Base-by-base conservation (phyloP, 2,113 vertebrate genomes). In the Proterorhinus semilunaris region DNA sequence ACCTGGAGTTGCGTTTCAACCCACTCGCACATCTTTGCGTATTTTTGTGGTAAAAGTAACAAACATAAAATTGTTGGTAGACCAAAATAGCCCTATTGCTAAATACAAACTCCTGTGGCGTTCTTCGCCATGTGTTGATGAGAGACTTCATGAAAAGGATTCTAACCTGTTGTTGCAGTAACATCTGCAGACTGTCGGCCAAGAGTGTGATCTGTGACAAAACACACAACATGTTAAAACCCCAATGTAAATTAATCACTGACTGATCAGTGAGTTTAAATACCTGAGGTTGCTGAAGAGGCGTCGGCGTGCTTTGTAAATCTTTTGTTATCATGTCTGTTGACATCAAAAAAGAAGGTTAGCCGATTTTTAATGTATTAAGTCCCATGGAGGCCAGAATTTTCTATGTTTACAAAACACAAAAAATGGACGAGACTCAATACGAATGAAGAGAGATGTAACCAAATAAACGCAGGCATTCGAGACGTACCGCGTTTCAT, bases 211-310 rank as follows among this genome's bases (percentile, higher is more conserved):
- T 75, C 89, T 91, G 66, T 5, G 42, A 16, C 68, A n/a, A 62
- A 67, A 21, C 71, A 0, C 72, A 3, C 21, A 54, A 46, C 27
- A 47, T 17, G 10, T 66, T 21, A 10, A 63, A 10, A 48, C 9
- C 6, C 10, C 21, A n/a, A 47, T 4, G n/a, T 46, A 65, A 21
- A 27, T 13, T 11, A 45, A 8, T 55, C 53, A 15, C 9, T 21
- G 7, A 7, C 9, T 5, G 8, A 4, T 61, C 27, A n/a, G 0
- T 27, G 44, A 17, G 13, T 57, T 2, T 51, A 0, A 36, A n/a
- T 89, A 95, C 94, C 94, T 94, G 93, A 68, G 83, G 7, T 36
- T 36, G 27, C 1, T 89, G 87, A 0, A 16, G 7, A 15, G 85
- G 57, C 45, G 78, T 21, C 42, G 82, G 13, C 9, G 66, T 54